phyloP scores from a whole-genome alignment of 1,140 invertebrate species.

The Platorchestia sp. region DNA sequence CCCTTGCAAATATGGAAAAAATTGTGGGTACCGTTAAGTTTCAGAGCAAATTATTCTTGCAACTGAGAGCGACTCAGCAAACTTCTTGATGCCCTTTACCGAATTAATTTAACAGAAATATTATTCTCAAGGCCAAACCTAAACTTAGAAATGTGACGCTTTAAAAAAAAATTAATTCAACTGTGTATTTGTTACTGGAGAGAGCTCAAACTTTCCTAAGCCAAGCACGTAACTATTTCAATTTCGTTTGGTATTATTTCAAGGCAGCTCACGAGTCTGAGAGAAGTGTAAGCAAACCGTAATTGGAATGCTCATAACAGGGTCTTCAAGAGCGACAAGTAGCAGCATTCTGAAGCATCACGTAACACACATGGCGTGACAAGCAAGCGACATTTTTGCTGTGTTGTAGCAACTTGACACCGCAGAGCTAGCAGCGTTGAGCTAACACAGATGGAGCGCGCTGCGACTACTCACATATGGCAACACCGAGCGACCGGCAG shows the following conservation, averaged over 20 bases:
- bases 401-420: not conserved
- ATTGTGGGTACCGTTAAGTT: too few species aligned
- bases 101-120: not conserved
- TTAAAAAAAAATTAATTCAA: not conserved
- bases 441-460: not conserved
- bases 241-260: not conserved
- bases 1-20: too few species aligned
- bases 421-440: not conserved
- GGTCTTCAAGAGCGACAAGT: not conserved
- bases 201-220: not conserved
- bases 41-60: too few species aligned
- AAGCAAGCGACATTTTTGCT: not conserved
- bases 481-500: constrained; percentile 4
- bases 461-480: not conserved
- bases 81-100: too few species aligned
- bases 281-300: not conserved
- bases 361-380: not conserved
- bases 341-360: not conserved
- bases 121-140: not conserved
- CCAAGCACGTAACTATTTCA: not conserved
- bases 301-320: not conserved
- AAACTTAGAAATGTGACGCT: not conserved
- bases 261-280: not conserved
- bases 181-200: not conserved
- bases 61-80: too few species aligned